Percentiles rank a stretch among this genome's conserved stretches.
These are phyloP conservation scores for Bufotes viridis DNA, from an alignment of 2,797 vertebrate species.

Conservation along the genomic window DNA sequence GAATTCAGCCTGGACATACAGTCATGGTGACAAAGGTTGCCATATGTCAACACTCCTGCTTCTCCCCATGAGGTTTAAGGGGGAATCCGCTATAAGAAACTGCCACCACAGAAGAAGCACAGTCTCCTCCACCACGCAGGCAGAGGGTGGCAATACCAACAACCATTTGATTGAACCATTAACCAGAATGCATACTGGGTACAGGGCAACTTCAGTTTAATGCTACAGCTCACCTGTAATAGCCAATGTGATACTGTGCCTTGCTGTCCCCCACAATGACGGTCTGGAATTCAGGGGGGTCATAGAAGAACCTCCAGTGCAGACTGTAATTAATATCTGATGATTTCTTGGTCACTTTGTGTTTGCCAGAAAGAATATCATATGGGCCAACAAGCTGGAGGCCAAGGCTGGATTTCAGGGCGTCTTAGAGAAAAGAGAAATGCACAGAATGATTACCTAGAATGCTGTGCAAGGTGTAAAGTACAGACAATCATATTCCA, in stretches of 20 bases:
- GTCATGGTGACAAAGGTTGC: too few relatives aligned
- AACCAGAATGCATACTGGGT: too few relatives aligned
- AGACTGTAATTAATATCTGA: constrained; percentile 82
- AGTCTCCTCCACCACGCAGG: too few relatives aligned
- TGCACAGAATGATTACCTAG: background rate
- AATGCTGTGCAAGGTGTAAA: background rate
- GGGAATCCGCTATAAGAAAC: too few relatives aligned
- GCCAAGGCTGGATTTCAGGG: constrained; percentile 81
- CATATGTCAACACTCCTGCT: too few relatives aligned
- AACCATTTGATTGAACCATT: too few relatives aligned
- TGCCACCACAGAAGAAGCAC: too few relatives aligned
- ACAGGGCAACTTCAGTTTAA: background rate
- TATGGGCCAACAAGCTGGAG: constrained; percentile 91
- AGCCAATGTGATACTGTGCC: constrained; percentile 91
- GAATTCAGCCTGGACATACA: too few relatives aligned
- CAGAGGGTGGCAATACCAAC: too few relatives aligned
- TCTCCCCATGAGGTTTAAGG: too few relatives aligned
- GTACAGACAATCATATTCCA: background rate
- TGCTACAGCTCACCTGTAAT: constrained; percentile 86
- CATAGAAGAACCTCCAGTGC: constrained; percentile 96
- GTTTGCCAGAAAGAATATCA: constrained; percentile 89
- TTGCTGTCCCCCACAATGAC: constrained; percentile 81
- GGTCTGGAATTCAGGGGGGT: constrained; percentile 97
- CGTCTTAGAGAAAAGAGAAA: constrained; percentile 76
- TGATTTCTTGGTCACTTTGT: constrained; percentile 76